phyloP scores from a whole-genome alignment of 2,113 vertebrate species.

The Ciconia boyciana region DNA sequence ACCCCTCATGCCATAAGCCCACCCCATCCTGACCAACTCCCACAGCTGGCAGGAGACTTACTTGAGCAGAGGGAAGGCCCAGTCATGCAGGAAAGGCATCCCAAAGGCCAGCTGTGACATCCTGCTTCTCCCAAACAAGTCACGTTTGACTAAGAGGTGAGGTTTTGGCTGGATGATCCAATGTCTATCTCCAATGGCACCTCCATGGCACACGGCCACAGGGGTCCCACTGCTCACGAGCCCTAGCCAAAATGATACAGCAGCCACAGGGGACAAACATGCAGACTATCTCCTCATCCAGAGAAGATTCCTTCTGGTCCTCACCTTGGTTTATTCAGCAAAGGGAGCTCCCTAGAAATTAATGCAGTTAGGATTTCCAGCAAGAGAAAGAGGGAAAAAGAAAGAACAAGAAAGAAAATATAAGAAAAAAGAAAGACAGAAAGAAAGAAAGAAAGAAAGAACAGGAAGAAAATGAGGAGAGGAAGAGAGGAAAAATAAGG shows the following conservation, averaged over 20 bases:
- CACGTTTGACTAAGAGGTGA: fast-evolving
- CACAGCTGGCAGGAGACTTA: neutral
- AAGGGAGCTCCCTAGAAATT: neutral
- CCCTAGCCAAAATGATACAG: neutral
- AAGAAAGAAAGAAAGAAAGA: neutral
- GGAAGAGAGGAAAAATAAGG: slow-evolving; percentile 31
- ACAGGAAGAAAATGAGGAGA: neutral
- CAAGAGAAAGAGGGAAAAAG: neutral
- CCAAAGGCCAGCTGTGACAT: neutral
- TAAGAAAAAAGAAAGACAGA: neutral
- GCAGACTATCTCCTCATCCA: neutral
- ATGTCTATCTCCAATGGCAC: neutral
- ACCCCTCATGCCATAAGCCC: neutral
- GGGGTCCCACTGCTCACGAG: neutral
- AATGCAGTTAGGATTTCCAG: neutral
- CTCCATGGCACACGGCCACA: neutral
- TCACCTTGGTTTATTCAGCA: neutral
- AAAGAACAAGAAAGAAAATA: neutral
- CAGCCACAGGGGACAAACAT: neutral
- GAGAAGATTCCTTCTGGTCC: neutral
- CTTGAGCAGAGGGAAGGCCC: neutral
- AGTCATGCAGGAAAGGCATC: neutral
- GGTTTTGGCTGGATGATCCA: neutral
- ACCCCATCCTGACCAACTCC: neutral
- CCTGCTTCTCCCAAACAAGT: neutral